phyloP scores from a whole-genome alignment of 2,113 vertebrate species.

The Phaethon lepturus region DNA sequence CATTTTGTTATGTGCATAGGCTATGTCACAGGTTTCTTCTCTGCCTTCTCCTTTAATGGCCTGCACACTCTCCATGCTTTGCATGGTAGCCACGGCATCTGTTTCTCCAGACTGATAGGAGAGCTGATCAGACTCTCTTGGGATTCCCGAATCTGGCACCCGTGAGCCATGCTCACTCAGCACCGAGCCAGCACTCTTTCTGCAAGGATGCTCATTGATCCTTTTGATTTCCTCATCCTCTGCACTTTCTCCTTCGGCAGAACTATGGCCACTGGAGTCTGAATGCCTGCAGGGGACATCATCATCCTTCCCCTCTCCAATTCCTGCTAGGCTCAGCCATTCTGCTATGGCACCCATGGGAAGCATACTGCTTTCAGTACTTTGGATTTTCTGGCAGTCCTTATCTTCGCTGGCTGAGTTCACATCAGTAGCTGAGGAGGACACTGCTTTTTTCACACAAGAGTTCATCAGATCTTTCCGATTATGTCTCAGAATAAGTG shows the following conservation, averaged over 20 bases:
- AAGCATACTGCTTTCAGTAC: neutral
- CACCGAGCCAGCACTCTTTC: conserved; percentile 59
- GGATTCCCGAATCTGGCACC: conserved; percentile 79
- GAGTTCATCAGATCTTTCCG: conserved; percentile 63
- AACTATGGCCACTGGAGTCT: conserved; percentile 83
- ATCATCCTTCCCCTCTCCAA: conserved; percentile 67
- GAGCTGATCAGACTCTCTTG: conserved; percentile 79
- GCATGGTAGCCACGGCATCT: conserved; percentile 3
- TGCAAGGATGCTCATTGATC: conserved; percentile 83
- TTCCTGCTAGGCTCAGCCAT: conserved; percentile 70
- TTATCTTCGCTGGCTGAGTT: neutral
- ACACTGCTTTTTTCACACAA: conserved; percentile 50
- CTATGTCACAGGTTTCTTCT: conserved; percentile 54
- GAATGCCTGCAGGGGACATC: conserved; percentile 73
- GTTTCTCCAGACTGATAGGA: conserved; percentile 81
- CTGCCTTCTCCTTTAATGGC: conserved; percentile 73
- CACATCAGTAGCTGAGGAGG: conserved; percentile 45
- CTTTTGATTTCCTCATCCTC: conserved; percentile 91
- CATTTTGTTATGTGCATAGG: conserved; percentile 13
- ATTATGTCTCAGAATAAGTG: conserved; percentile 80
- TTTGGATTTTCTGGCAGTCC: conserved; percentile 45
- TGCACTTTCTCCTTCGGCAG: conserved; percentile 86
- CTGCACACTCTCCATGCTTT: conserved; percentile 74
- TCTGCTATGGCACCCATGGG: conserved; percentile 65
- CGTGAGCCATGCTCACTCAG: conserved; percentile 45